A percentile compares a stretch with the other conserved stretches of the same genome.
phyloP scores from a whole-genome alignment of 2,888 invertebrate genomes.

The Rutpela maculata region DNA sequence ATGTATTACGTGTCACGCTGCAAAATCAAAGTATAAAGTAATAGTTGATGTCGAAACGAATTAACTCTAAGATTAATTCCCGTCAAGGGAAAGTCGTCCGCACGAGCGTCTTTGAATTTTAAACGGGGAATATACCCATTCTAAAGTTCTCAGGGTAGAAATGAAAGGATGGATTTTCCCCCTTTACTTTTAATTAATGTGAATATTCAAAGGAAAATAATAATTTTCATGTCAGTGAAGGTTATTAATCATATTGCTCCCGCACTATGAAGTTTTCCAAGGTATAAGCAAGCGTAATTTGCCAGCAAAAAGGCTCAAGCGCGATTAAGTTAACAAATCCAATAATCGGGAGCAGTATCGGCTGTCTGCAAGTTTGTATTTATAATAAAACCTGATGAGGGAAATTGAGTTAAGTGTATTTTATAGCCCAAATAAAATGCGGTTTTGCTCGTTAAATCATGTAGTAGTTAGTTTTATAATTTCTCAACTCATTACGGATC shows the following conservation, averaged over 20 bases:
- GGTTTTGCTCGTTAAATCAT: constrained; percentile 33
- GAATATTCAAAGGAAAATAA: not conserved
- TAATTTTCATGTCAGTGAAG: not conserved
- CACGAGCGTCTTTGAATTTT: too few relatives aligned
- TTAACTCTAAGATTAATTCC: too few relatives aligned
- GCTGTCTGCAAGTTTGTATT: constrained; percentile 28
- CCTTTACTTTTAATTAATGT: too few relatives aligned
- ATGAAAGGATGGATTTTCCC: too few relatives aligned
- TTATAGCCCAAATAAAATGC: constrained; percentile 27
- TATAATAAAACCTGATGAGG: not conserved
- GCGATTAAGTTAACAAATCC: constrained; percentile 14
- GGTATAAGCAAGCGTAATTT: not conserved
- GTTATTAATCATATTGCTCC: not conserved
- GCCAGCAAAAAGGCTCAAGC: not conserved
- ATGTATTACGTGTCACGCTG: too few relatives aligned
- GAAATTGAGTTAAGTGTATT: constrained; percentile 5
- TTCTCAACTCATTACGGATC: constrained; percentile 36
- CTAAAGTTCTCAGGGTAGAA: too few relatives aligned
- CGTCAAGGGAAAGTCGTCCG: too few relatives aligned
- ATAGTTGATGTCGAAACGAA: too few relatives aligned
- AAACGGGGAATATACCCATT: too few relatives aligned
- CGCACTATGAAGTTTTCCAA: not conserved
- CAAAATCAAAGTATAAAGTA: too few relatives aligned
- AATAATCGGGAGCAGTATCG: not conserved
- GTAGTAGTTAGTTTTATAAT: constrained; percentile 31